Percentiles rank a stretch among this genome's conserved stretches.
Conservation (phyloP, 1,140 invertebrate species). For the Diprion similis region DNA sequence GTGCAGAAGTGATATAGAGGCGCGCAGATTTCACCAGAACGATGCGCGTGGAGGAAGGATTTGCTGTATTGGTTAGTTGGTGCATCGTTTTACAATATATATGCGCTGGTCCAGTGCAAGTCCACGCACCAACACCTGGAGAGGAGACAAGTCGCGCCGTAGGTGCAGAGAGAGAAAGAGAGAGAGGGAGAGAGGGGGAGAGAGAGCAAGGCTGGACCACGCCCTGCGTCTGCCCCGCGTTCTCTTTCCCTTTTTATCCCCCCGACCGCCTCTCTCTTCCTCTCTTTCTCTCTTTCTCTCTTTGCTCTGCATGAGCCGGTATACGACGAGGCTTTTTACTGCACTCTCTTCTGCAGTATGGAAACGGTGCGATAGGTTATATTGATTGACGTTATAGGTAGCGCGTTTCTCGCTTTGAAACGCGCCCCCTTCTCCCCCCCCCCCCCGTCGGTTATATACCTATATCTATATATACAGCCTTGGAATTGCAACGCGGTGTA, state of each 20-base stretch:
- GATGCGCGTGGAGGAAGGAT: no score
- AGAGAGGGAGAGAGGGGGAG: slow-evolving; percentile 28
- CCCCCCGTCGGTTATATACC: slow-evolving; percentile 6
- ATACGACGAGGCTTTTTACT: slow-evolving; percentile 16
- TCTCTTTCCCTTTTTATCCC: slow-evolving; percentile 40
- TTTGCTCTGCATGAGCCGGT: slow-evolving; percentile 8
- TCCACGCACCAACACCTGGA: no score
- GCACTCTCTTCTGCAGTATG: slow-evolving; percentile 24
- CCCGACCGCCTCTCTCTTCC: slow-evolving; percentile 22
- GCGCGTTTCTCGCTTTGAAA: background rate
- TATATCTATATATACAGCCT: slow-evolving; percentile 9
- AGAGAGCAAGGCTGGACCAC: slow-evolving; percentile 60
- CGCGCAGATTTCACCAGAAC: no score
- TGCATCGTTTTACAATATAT: no score
- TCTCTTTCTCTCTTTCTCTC: slow-evolving; percentile 13
- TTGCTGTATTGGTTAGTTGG: no score
- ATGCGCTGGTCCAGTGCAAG: no score
- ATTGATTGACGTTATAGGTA: background rate
- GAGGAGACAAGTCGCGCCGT: slow-evolving; percentile 11
- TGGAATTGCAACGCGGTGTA: slow-evolving; percentile 22
- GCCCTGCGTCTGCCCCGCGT: slow-evolving; percentile 56
- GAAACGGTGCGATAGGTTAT: slow-evolving; percentile 30
- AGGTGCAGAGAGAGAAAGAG: slow-evolving; percentile 23
- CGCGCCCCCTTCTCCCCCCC: background rate
- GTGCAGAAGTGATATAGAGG: no score